Evolutionary conservation across 2,888 invertebrate genomes (phyloP).

Genomic region (Amphipyra tragopoginis): DNA sequence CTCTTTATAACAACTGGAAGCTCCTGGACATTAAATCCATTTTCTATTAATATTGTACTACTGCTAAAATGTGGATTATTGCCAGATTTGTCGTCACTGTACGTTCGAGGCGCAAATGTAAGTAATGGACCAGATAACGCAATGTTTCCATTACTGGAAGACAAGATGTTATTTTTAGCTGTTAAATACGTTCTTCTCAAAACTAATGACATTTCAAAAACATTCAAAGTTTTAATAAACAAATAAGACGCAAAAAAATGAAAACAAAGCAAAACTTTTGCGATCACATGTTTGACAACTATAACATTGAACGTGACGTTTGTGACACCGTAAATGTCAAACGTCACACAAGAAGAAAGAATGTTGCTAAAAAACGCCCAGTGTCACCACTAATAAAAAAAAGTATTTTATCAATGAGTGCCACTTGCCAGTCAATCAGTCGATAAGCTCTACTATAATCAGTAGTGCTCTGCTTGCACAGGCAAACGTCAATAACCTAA

Average conservation of each 20-base stretch:
- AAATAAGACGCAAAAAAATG: slow-evolving; percentile 37
- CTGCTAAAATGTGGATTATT: slow-evolving; percentile 76
- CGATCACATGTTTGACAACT: slow-evolving; percentile 40
- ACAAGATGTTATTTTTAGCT: slow-evolving; percentile 72
- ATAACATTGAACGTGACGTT: background rate
- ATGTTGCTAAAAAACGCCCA: no score
- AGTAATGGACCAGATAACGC: slow-evolving; percentile 54
- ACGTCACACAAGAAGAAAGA: no score
- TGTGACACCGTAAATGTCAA: background rate
- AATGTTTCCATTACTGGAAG: slow-evolving; percentile 61
- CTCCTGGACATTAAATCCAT: slow-evolving; percentile 92
- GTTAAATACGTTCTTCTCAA: slow-evolving; percentile 77
- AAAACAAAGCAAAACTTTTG: slow-evolving; percentile 23
- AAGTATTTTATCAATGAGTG: no score
- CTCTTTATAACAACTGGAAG: slow-evolving; percentile 91
- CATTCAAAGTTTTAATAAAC: slow-evolving; percentile 23
- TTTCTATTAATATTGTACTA: slow-evolving; percentile 91
- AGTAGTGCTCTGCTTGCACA: no score
- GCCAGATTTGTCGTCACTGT: slow-evolving; percentile 75
- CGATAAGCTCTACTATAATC: no score
- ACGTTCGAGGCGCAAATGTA: slow-evolving; percentile 62
- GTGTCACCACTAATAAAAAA: no score
- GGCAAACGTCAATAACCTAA: no score
- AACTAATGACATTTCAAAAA: slow-evolving; percentile 72
- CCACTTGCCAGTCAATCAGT: no score